Conservation (phyloP, 2,113 vertebrate genomes). For the Xiphorhynchus elegans region DNA sequence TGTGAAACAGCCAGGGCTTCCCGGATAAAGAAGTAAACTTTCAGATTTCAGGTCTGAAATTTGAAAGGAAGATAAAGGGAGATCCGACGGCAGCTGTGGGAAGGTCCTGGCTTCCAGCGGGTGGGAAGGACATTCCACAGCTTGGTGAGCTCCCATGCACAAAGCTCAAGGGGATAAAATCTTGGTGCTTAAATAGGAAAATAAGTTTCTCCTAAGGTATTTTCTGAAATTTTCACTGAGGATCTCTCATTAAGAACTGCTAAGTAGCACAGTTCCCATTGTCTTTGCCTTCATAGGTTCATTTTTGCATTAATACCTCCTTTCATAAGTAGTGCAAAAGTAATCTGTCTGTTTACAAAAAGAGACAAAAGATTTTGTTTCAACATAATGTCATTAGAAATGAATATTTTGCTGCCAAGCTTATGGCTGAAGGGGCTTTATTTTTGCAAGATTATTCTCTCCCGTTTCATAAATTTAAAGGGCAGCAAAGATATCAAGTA, state of each 20-base stretch:
- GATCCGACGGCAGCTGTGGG: background rate
- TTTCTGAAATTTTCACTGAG: background rate
- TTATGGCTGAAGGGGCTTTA: background rate
- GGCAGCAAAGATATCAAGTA: background rate
- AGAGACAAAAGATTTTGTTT: background rate
- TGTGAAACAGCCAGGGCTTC: background rate
- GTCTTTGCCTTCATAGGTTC: background rate
- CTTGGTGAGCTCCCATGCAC: rapidly evolving
- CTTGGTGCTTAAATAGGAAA: background rate
- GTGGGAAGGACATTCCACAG: background rate
- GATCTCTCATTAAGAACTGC: background rate
- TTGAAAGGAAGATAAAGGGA: background rate
- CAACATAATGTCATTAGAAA: constrained; percentile 21
- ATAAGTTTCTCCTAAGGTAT: background rate
- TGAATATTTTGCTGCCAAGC: background rate
- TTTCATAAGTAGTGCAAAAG: background rate
- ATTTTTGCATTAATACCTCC: background rate
- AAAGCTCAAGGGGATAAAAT: background rate
- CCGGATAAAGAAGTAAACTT: background rate
- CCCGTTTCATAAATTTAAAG: constrained; percentile 4
- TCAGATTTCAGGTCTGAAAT: background rate
- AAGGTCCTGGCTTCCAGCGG: too few species aligned
- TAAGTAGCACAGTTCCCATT: background rate
- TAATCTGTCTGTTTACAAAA: constrained; percentile 2
- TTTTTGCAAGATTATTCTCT: background rate